phyloP scores from a whole-genome alignment of 2,797 vertebrate genomes.

The Sylvilagus floridanus region DNA sequence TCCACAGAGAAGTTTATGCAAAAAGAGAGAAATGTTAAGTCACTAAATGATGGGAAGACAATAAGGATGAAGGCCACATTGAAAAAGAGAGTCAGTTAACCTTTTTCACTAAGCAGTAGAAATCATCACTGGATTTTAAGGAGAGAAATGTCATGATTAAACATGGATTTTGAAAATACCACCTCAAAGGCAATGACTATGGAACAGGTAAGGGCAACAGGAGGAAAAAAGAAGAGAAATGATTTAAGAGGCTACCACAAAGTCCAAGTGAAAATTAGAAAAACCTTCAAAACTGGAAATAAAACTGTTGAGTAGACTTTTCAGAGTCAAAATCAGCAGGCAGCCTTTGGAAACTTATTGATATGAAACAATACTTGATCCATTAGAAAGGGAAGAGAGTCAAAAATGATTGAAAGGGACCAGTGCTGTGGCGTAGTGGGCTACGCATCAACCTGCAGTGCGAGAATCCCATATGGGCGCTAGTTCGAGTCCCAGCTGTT shows the following conservation, averaged over 20 bases:
- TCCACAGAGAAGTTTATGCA: background rate
- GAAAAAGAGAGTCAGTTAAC: background rate
- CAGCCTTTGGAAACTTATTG: background rate
- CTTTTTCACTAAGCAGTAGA: background rate
- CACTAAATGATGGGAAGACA: background rate
- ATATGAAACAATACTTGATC: background rate
- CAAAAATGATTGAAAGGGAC: background rate
- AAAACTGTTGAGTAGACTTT: background rate
- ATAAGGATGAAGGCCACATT: background rate
- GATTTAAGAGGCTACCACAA: background rate
- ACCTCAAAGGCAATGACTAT: background rate
- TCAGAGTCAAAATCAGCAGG: background rate
- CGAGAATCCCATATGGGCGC: too few relatives aligned
- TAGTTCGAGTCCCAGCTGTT: too few relatives aligned
- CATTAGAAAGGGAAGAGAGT: background rate
- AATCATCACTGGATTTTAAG: background rate
- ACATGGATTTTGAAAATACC: background rate
- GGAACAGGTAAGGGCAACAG: background rate
- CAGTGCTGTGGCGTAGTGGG: too few relatives aligned
- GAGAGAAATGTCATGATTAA: background rate
- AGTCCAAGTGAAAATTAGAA: background rate
- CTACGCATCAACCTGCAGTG: too few relatives aligned
- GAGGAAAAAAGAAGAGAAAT: constrained; percentile 10
- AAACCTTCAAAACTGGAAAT: background rate
- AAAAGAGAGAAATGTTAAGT: background rate